These are phyloP conservation scores for Caenorhabditis wallacei DNA, from an alignment of 2,888 invertebrate genomes.

Conservation along the genomic window DNA sequence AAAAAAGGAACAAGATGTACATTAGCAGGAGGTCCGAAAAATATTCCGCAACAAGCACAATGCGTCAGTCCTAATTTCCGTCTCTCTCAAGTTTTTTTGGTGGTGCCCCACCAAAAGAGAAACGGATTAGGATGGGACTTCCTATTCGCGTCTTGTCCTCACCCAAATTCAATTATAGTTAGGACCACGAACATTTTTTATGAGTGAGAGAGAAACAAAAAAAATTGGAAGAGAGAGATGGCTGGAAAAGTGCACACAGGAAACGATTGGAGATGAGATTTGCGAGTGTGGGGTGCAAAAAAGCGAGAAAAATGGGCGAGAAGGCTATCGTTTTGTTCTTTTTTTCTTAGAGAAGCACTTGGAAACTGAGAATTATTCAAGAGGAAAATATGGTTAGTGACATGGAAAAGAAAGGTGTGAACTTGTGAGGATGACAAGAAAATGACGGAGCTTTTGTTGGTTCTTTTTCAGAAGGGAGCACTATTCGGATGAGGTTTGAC, in stretches of 20 bases:
- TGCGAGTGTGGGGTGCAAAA: conserved; percentile 33
- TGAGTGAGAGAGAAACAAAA: conserved; percentile 26
- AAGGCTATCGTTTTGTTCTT: conserved; percentile 54
- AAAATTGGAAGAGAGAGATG: not conserved
- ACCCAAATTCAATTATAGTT: conserved; percentile 55
- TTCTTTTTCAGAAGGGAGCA: not conserved
- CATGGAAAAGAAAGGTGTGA: conserved; percentile 47
- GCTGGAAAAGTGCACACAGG: conserved; percentile 46
- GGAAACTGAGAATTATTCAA: conserved; percentile 52
- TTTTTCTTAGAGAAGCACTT: conserved; percentile 27
- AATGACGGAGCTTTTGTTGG: not conserved
- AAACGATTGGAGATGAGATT: conserved; percentile 36
- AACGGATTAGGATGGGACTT: conserved; percentile 41
- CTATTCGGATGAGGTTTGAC: not conserved
- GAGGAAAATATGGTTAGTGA: conserved; percentile 60
- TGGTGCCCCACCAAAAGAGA: not conserved
- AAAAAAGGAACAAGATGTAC: conserved; percentile 28
- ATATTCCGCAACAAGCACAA: conserved; percentile 27
- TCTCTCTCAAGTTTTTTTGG: conserved; percentile 40
- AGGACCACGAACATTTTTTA: conserved; percentile 49
- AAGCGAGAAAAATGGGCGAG: conserved; percentile 13
- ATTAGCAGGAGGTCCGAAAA: conserved; percentile 23
- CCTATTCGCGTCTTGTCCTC: conserved; percentile 40
- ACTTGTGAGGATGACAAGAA: conserved; percentile 1
- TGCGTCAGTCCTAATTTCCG: conserved; percentile 55